phyloP scores from a whole-genome alignment of 2,797 vertebrate genomes.

The Sebastes hubbsi region DNA sequence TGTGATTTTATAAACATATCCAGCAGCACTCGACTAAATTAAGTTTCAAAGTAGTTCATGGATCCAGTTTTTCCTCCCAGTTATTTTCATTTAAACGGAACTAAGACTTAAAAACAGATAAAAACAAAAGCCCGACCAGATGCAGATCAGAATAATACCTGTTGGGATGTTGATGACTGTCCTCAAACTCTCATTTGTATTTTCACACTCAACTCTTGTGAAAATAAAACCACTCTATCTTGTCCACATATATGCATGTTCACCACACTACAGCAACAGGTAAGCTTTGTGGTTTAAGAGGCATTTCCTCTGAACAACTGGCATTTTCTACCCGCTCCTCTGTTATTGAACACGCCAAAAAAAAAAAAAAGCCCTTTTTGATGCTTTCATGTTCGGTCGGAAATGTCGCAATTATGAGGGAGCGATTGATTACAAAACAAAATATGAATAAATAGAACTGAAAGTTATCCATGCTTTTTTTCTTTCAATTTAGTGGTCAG shows the following conservation, averaged over 20 bases:
- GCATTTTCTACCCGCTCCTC: background rate
- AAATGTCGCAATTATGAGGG: constrained; percentile 1
- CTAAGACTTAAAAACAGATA: background rate
- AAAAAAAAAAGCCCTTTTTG: constrained; percentile 32
- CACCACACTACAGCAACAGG: background rate
- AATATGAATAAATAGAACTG: background rate
- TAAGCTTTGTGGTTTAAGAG: background rate
- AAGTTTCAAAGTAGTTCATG: background rate
- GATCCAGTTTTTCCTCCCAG: background rate
- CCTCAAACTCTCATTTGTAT: background rate
- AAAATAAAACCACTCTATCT: background rate
- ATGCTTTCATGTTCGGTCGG: constrained; percentile 56
- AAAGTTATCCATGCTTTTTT: accelerated
- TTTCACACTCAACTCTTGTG: background rate
- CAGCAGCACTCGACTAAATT: background rate
- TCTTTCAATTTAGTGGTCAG: background rate
- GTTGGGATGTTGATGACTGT: background rate
- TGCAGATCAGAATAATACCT: background rate
- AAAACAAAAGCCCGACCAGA: background rate
- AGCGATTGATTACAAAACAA: background rate
- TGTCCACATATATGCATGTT: no score
- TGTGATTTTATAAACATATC: background rate
- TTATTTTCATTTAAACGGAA: background rate
- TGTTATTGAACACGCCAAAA: constrained; percentile 48
- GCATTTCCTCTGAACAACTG: constrained; percentile 8